Conservation (phyloP, 2,113 vertebrate genomes). For the Chiloscyllium plagiosum region DNA sequence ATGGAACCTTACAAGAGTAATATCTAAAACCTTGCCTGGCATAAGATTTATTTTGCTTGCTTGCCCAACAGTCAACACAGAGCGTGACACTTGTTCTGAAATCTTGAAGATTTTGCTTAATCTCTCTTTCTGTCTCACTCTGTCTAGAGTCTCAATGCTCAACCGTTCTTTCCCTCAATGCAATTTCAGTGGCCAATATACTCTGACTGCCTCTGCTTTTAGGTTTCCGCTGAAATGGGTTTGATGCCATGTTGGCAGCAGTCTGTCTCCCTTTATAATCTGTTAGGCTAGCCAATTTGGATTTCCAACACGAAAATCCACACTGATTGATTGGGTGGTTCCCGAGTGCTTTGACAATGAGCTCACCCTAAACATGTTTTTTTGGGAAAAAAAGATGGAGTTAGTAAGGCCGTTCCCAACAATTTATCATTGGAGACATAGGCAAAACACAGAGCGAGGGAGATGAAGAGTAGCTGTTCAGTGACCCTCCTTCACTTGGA, state of each 20-base stretch:
- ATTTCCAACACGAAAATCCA: not conserved
- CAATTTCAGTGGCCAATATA: not conserved
- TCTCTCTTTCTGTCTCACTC: not conserved
- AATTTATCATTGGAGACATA: not conserved
- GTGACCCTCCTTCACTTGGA: not conserved
- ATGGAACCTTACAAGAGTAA: not conserved
- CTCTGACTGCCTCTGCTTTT: not conserved
- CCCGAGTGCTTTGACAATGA: not conserved
- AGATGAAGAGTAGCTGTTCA: not conserved
- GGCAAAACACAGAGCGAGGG: not conserved
- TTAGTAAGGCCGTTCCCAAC: not conserved
- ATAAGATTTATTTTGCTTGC: not conserved
- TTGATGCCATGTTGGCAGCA: not conserved
- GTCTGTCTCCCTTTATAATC: not conserved
- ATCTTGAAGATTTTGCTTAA: not conserved
- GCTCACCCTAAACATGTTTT: not conserved
- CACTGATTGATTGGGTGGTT: not conserved
- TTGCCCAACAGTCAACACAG: not conserved
- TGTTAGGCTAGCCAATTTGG: not conserved
- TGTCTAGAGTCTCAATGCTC: not conserved
- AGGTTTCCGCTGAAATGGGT: not conserved
- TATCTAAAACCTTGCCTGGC: not conserved
- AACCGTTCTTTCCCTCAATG: not conserved
- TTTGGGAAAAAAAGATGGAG: not conserved
- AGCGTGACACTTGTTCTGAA: too few relatives aligned